A percentile compares a stretch with the other conserved stretches of the same genome.
These are phyloP conservation scores for Ictalurus furcatus DNA, from an alignment of 2,113 vertebrate species.

Conservation along the genomic window DNA sequence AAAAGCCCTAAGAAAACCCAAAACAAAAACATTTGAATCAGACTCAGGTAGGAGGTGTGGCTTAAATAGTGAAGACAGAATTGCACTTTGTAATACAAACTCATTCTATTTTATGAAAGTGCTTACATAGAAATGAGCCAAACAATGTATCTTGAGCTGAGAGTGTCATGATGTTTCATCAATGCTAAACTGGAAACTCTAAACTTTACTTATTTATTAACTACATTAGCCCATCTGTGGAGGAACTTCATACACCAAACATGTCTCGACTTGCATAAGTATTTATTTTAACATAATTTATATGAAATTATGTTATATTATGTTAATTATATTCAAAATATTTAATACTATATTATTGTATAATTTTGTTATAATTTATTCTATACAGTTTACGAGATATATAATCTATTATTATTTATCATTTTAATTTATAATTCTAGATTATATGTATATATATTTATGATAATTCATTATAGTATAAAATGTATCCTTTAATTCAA, in stretches of 20 bases:
- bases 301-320: background rate
- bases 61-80: background rate
- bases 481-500: background rate
- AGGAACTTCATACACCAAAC: background rate
- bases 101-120: background rate
- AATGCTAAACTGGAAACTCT: background rate
- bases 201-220: background rate
- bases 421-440: background rate
- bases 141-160: background rate
- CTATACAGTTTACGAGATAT: background rate
- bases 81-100: background rate
- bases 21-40: background rate
- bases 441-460: background rate
- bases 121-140: background rate
- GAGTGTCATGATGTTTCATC: background rate
- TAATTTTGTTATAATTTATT: background rate
- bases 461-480: background rate
- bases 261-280: background rate
- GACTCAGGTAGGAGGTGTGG: background rate
- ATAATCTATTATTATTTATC: background rate
- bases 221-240: background rate
- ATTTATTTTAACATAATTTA: background rate
- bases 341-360: background rate
- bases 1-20: background rate
- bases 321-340: background rate